phyloP scores from a whole-genome alignment of 2,113 vertebrate species.

The Tonatia bakeri region DNA sequence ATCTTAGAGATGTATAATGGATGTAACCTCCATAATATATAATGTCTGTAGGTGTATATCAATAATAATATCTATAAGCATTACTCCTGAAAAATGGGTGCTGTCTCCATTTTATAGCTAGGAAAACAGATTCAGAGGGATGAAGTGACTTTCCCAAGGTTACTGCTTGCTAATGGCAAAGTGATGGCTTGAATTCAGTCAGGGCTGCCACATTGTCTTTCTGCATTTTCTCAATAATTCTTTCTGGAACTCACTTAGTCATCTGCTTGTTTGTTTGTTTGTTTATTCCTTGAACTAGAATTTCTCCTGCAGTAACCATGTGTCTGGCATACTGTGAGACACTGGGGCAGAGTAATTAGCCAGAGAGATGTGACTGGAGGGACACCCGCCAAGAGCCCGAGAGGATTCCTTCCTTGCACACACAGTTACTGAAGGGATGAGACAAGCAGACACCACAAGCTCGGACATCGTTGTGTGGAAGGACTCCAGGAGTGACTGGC shows the following conservation, averaged over 20 bases:
- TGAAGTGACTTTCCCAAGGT: background rate
- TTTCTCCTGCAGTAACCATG: background rate
- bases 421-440: background rate
- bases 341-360: background rate
- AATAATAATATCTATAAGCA: background rate
- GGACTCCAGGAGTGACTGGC: background rate
- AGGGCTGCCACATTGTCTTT: background rate
- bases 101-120: background rate
- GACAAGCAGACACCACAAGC: too few relatives aligned
- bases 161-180: background rate
- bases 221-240: background rate
- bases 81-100: background rate
- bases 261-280: background rate
- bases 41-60: background rate
- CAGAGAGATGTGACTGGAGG: background rate
- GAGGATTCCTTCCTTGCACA: background rate
- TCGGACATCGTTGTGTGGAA: background rate
- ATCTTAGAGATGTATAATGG: background rate
- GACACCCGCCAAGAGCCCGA: background rate
- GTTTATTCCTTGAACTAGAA: background rate
- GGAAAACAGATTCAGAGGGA: background rate
- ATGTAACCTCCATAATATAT: background rate
- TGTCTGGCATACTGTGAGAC: background rate
- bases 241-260: conserved; percentile 12
- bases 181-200: background rate